Evolutionary conservation across 1,140 invertebrate species (phyloP), one percentile per base, ranked within the genome.

Genomic region (Teleopsis dalmanni): DNA sequence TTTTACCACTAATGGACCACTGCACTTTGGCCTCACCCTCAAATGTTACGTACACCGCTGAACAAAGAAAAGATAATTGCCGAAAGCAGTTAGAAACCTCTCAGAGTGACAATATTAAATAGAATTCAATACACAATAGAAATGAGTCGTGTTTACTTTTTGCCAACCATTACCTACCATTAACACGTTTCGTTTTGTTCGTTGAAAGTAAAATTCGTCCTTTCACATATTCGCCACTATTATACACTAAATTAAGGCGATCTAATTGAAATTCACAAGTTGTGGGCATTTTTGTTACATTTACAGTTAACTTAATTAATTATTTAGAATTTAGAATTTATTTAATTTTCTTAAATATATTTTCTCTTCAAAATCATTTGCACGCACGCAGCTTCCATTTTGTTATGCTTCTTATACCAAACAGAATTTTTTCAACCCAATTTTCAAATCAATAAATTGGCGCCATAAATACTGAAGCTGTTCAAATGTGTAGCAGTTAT

Each of bases 1-100:
- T 66, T 29, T 67, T 65, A 52, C 64, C 64, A 31, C 61, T 67
- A 55, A 67, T 65, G 6, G 65, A 65, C 65, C 65, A 67, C 38
- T 67, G 64, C 25, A 67, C 65, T 53, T 67, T 67, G 23, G 65
- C 65, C 51, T 67, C 64, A 19, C 65, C 65, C 51, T 67, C 64
- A 7, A 67, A 50, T 6, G 64, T 67, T 22, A 67, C 64, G 48
- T 65, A 65, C 33, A 67, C 65, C 19, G 64, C 65, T 67, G 47
- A 16, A 41, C 21, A 47, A 16, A 4, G 7, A n/a, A n/a, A n/a
- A n/a, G n/a, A n/a, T n/a, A n/a, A n/a, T n/a, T n/a, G n/a, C n/a
- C n/a, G 10, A 16, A 11, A 13, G 7, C 33, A 3, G 33, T 16
- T n/a, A 19, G n/a, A 27, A 27, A n/a, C 25, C 27, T 43, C 16